phyloP scores from a whole-genome alignment of 2,113 vertebrate species.

The Hoplias malabaricus region DNA sequence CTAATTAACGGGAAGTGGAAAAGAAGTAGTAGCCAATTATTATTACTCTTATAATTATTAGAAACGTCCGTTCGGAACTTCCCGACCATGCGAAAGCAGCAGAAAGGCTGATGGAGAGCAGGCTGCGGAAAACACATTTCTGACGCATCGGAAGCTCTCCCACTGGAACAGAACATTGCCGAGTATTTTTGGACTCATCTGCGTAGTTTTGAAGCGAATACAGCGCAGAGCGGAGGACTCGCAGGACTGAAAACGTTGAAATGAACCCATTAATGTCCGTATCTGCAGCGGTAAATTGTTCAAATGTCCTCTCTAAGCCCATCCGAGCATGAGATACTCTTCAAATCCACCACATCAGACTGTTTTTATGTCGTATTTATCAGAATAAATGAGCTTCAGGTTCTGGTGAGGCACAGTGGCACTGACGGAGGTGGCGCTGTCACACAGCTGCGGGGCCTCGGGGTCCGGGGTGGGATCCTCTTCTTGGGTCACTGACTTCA shows the following conservation, averaged over 20 bases:
- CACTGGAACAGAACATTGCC: background rate
- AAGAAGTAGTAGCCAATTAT: background rate
- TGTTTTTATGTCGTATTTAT: too few relatives aligned
- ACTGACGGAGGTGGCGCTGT: too few relatives aligned
- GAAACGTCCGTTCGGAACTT: conserved; percentile 1
- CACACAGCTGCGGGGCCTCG: too few relatives aligned
- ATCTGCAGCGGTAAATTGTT: too few relatives aligned
- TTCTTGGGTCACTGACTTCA: too few relatives aligned
- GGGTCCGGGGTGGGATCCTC: too few relatives aligned
- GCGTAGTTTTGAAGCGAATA: background rate
- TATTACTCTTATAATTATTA: conserved; percentile 11
- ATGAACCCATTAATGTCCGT: too few relatives aligned
- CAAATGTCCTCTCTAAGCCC: too few relatives aligned
- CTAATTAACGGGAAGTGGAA: background rate
- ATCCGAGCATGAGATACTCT: too few relatives aligned
- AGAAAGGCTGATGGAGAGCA: background rate
- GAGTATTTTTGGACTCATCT: background rate
- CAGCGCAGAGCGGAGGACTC: background rate
- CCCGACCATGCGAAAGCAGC: background rate
- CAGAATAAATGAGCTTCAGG: too few relatives aligned
- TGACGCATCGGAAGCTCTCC: background rate
- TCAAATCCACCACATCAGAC: too few relatives aligned
- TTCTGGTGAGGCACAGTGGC: too few relatives aligned
- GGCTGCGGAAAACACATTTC: background rate
- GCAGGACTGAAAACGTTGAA: background rate